Conservation (phyloP, 2,113 vertebrate species). For the Smithornis capensis region DNA sequence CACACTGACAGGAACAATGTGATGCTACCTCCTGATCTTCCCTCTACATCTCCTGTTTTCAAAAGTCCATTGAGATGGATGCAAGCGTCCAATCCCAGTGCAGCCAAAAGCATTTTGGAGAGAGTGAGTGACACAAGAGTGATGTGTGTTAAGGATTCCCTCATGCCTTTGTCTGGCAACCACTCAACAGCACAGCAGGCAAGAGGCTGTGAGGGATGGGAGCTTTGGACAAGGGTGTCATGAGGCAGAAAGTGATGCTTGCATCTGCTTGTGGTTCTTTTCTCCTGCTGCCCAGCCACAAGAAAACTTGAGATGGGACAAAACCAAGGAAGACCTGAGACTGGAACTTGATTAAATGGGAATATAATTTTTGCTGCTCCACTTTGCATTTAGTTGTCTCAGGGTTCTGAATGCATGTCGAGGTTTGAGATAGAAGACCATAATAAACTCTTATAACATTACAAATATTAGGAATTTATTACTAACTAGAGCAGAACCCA, state of each 20-base stretch:
- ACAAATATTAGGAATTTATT: no score
- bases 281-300: neutral
- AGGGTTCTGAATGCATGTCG: neutral
- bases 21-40: neutral
- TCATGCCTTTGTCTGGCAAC: neutral
- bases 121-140: neutral
- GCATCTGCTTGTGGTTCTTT: neutral
- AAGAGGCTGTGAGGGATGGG: neutral
- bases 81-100: neutral
- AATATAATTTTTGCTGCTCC: neutral
- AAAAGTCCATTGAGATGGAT: neutral
- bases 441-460: no score
- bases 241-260: accelerated
- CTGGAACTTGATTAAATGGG: neutral
- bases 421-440: no score
- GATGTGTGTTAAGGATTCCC: neutral
- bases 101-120: neutral
- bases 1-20: neutral
- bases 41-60: neutral
- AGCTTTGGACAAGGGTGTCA: neutral
- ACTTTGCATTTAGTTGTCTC: neutral
- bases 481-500: no score
- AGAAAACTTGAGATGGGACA: neutral
- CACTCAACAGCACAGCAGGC: neutral
- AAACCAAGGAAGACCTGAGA: neutral